Evolutionary conservation across 2,113 vertebrate genomes (phyloP), one percentile per base, ranked within the genome.

Genomic region (Anarhynchus alexandrinus): DNA sequence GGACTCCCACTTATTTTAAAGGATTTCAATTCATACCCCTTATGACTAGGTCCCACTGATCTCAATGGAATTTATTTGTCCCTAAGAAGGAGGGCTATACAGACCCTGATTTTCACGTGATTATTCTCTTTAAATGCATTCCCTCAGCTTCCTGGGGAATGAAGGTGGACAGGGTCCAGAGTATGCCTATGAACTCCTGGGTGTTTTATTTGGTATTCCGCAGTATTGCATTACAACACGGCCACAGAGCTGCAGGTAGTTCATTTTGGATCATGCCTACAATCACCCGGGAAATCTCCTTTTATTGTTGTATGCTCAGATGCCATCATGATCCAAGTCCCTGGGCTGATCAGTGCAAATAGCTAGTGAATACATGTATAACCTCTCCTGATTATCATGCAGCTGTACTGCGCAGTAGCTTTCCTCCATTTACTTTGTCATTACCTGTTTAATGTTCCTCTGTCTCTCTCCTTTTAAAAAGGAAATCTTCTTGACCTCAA

Each of bases 401-500:
- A 85, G 91, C 36, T 73, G 88, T 90, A 80, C 91, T 47, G 42
- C 38, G 45, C 69, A 27, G 65, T 55, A 92, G 61, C 88, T 96
- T 80, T 72, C 82, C 36, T 72, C 67, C 77, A 72, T 92, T 85
- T 82, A 69, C 61, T 82, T 88, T 97, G 91, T 81, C 91, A 95
- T 96, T 74, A 88, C 40, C 76, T 94, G 62, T 94, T 70, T 77
- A 88, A 94, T 93, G 74, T 94, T 95, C 86, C 87, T 89, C 71
- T 86, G 40, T 65, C 38, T 91, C 61, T 83, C 32, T 55, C 91
- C 69, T 78, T 80, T 91, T 80, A 65, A 82, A 93, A 93, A 69
- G 52, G 47, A 45, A 91, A 79, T 83, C 62, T 54, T 96, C 67
- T 64, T 95, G 88, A 93, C 92, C 90, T 90, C 91, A 65, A 82